Percentiles rank a stretch among this genome's conserved stretches.
phyloP scores from a whole-genome alignment of 2,797 vertebrate genomes.

The Coranthus polyacanthus region DNA sequence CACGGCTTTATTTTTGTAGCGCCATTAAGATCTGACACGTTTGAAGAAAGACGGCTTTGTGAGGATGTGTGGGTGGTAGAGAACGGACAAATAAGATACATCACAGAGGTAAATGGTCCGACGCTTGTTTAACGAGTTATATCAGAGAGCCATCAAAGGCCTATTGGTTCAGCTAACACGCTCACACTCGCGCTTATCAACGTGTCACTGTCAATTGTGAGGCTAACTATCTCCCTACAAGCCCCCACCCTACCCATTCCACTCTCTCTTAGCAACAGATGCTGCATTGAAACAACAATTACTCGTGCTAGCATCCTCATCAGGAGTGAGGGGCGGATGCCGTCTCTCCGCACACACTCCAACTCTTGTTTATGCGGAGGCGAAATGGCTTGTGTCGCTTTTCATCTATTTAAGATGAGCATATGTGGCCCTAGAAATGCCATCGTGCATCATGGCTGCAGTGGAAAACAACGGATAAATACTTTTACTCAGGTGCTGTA shows the following conservation, averaged over 20 bases:
- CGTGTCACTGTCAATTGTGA: slow-evolving; percentile 78
- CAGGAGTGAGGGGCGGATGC: slow-evolving; percentile 71
- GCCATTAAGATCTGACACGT: slow-evolving; percentile 50
- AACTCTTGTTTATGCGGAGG: slow-evolving; percentile 58
- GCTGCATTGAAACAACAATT: slow-evolving; percentile 76
- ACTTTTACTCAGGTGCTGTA: no score
- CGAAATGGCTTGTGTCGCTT: slow-evolving; percentile 56
- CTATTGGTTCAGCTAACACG: slow-evolving; percentile 66
- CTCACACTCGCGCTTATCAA: slow-evolving; percentile 67
- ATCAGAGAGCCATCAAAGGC: slow-evolving; percentile 72
- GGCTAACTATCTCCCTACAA: slow-evolving; percentile 63
- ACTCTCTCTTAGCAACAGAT: slow-evolving; percentile 73
- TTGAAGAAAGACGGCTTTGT: slow-evolving; percentile 53
- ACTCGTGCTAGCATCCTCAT: slow-evolving; percentile 66
- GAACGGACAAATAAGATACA: slow-evolving; percentile 73
- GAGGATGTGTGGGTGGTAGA: slow-evolving; percentile 54
- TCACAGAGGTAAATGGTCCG: slow-evolving; percentile 70
- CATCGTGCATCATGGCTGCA: no score
- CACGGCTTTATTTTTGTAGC: slow-evolving; percentile 35
- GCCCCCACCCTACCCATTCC: slow-evolving; percentile 4
- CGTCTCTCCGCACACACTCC: slow-evolving; percentile 58
- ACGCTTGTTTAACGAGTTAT: slow-evolving; percentile 73
- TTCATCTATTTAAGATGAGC: slow-evolving; percentile 39
- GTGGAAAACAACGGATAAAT: no score
- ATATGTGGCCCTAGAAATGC: slow-evolving; percentile 26